Evolutionary conservation across 1,140 invertebrate genomes (phyloP), one percentile per base, ranked within the genome.

Genomic region (Drosophila micromelanica): DNA sequence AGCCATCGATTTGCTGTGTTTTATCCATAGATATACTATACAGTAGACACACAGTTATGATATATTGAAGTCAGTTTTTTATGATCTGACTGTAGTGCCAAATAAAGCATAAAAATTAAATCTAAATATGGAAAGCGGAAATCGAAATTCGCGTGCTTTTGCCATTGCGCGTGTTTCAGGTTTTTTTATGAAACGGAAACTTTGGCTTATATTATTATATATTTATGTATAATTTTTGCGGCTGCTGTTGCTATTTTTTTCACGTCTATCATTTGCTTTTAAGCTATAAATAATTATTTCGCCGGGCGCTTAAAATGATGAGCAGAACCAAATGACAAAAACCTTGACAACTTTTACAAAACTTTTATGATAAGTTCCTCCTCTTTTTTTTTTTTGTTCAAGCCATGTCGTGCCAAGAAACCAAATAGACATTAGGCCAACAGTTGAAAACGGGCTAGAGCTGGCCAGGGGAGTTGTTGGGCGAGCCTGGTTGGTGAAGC

Each of bases 201-300:
- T 49, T 73, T 77, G 63, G 57, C 68, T 69, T 78, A 73, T 78
- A 27, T 27, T 62, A 45, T 35, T 7, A 35, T 35, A 67, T 60
- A 61, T 62, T 52, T 52, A 30, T 35, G 27, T 13, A 1, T 6
- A 11, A 48, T 13, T 54, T 46, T n/a, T 9, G 30, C 37, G 32
- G 23, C 57, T 46, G 60, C 42, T 55, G 67, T 54, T 61, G 5
- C 30, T 37, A 59, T 51, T 51, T 72, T 43, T 15, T 54, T 54
- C 51, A 27, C 20, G 0, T 60, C 40, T n/a, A 30, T 51, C 20
- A 59, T 57, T 82, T 63, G 77, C 48, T 77, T 75, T 87, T 89
- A 89, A 87, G 71, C 76, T 76, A 89, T 87, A 82, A 89, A 89
- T 87, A 89, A 87, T 87, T 89, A 87, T 87, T 87, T 78, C 37